Evolutionary conservation across 2,113 vertebrate species (phyloP), one percentile per base, ranked within the genome.

Genomic region (Danio rerio): DNA sequence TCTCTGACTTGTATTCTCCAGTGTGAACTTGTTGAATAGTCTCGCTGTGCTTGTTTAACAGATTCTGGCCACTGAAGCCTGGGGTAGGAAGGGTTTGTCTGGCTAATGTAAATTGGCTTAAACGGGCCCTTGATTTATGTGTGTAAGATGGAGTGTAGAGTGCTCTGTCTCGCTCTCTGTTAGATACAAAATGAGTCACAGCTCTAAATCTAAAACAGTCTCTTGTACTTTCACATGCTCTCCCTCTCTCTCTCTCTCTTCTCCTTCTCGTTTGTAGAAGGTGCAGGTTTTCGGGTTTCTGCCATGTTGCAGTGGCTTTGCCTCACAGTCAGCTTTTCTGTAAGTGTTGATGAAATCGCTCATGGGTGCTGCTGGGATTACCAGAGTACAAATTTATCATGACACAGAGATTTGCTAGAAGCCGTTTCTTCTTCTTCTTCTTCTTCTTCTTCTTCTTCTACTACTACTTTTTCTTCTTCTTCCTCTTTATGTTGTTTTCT

Each of bases 101-200:
- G 10, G 43, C 43, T 86, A 86, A 86, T 86, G 70, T 80, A 70
- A 83, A 80, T 82, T 31, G 80, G 76, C 59, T 68, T 82, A 85
- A 85, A 85, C 69, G 40, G 62, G 68, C n/a, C 12, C 74, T 80
- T 83, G 81, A 86, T 83, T 83, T 70, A 83, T 45, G 63, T 75
- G 62, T 70, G 20, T 15, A 83, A 69, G 75, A 74, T 63, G 15
- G 53, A 82, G 47, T 47, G 52, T 52, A 81, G 68, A 74, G 52
- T 50, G 31, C 74, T 68, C 11, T 18, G 74, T 82, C 61, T 82
- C 47, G 5, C 43, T 9, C 47, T 71, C 65, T 84, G 47, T 84
- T 31, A 20, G 9, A 15, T 43, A 81, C 21, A 69, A 62, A 40
- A 21, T 73, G 31, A 45, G 53, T 61, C 65, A 13, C 73, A 8